Percentiles rank a stretch among this genome's conserved stretches.
phyloP scores from a whole-genome alignment of 2,888 invertebrate species.

The Odontocolon sp. region DNA sequence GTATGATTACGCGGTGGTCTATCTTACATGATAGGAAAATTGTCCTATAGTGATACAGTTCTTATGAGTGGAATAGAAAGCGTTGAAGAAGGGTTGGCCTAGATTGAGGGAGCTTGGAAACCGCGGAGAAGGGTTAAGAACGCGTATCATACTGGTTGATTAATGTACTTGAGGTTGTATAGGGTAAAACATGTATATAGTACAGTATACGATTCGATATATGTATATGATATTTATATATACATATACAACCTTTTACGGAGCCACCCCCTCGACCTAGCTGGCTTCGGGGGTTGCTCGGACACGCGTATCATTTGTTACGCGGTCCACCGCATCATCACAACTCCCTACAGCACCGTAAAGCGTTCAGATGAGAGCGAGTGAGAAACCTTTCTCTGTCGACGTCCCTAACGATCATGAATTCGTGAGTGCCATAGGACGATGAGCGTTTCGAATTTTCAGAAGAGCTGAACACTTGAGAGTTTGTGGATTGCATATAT shows the following conservation, averaged over 20 bases:
- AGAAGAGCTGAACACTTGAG: slow-evolving; percentile 45
- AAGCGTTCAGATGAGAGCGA: neutral
- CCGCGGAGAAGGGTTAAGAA: slow-evolving; percentile 72
- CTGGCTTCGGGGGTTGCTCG: slow-evolving; percentile 61
- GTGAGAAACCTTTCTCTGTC: slow-evolving; percentile 32
- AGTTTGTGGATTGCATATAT: slow-evolving; percentile 49
- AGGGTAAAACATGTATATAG: slow-evolving; percentile 57
- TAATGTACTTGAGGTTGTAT: slow-evolving; percentile 70
- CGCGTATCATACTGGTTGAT: slow-evolving; percentile 73
- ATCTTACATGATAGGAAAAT: no score
- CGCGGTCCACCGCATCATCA: slow-evolving; percentile 55
- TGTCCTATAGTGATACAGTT: no score
- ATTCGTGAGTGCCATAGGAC: slow-evolving; percentile 32
- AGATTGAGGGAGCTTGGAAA: slow-evolving; percentile 11
- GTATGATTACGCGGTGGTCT: no score
- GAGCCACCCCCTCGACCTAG: slow-evolving; percentile 40
- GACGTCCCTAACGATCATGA: slow-evolving; percentile 58
- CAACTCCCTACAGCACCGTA: slow-evolving; percentile 34
- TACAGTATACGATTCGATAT: slow-evolving; percentile 37
- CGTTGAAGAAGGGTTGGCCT: slow-evolving; percentile 44
- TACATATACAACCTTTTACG: slow-evolving; percentile 17
- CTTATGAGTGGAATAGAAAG: slow-evolving; percentile 57
- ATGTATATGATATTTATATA: slow-evolving; percentile 23
- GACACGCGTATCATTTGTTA: slow-evolving; percentile 70
- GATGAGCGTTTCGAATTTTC: slow-evolving; percentile 56